Conservation (phyloP, 2,797 vertebrate species). For the Thalassophryne amazonica region DNA sequence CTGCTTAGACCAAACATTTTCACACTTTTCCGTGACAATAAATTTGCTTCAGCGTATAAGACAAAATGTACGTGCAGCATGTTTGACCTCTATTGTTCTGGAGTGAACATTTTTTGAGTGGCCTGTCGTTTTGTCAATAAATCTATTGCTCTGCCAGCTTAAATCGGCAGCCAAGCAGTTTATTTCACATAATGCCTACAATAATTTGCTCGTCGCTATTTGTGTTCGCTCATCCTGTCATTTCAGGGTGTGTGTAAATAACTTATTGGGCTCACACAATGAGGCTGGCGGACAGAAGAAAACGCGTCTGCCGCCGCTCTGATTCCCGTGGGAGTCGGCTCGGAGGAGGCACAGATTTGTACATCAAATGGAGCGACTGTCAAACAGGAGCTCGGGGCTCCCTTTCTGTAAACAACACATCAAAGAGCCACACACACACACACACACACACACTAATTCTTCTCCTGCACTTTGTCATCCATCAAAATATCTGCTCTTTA, state of each 20-base stretch:
- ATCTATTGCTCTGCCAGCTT: neutral
- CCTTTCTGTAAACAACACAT: conserved; percentile 45
- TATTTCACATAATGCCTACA: conserved; percentile 9
- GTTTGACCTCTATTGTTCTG: neutral
- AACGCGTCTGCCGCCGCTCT: conserved; percentile 21
- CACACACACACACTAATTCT: conserved; percentile 17
- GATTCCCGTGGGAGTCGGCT: conserved; percentile 30
- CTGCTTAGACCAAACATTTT: too few relatives aligned
- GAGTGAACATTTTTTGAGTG: neutral
- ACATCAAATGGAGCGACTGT: conserved; percentile 33
- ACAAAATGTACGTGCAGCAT: neutral
- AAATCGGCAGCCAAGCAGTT: neutral
- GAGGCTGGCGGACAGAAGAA: conserved; percentile 42
- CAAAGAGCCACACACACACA: too few relatives aligned
- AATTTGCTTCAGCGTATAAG: neutral
- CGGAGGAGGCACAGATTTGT: conserved; percentile 14
- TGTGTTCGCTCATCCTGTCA: conserved; percentile 10
- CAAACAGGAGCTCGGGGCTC: conserved; percentile 27
- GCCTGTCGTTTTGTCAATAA: neutral
- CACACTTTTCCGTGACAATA: neutral
- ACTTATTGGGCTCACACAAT: conserved; percentile 12
- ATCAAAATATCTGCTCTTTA: conserved; percentile 25
- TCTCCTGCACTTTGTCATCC: conserved; percentile 32
- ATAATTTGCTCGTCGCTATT: neutral
- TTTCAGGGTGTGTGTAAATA: conserved; percentile 22